Evolutionary conservation across 2,113 vertebrate species (phyloP).

Genomic region (Pseudonaja textilis): DNA sequence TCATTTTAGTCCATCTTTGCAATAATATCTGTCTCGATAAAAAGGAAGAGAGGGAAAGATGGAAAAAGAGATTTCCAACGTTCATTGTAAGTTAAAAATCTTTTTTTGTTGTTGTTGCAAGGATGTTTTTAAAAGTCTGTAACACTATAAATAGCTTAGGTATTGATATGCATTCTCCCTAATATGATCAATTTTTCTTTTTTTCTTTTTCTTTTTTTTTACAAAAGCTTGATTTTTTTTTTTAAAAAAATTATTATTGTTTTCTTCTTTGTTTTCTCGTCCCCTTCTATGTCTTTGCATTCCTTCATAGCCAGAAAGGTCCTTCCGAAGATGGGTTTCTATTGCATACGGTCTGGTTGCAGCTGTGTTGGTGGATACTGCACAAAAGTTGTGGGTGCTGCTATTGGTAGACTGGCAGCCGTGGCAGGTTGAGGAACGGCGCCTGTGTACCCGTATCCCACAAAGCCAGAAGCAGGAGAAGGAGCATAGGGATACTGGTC

Average conservation of each 20-base stretch:
- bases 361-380: constrained; percentile 90
- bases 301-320: constrained; percentile 25
- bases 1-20: constrained; percentile 39
- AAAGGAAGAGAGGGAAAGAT: not conserved
- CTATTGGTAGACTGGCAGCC: constrained; percentile 60
- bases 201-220: not conserved
- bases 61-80: constrained; percentile 46
- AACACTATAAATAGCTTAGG: constrained; percentile 68
- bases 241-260: not conserved
- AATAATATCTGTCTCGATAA: constrained; percentile 43
- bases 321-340: constrained; percentile 40
- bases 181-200: constrained; percentile 19
- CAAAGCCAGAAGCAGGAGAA: constrained; percentile 79
- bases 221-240: not conserved
- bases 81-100: constrained; percentile 44
- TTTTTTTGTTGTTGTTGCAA: constrained; percentile 35
- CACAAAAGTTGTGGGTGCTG: constrained; percentile 74
- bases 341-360: constrained; percentile 91
- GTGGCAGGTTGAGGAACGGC: constrained; percentile 72
- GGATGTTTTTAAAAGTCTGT: constrained; percentile 27
- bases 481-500: constrained; percentile 92
- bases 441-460: constrained; percentile 83
- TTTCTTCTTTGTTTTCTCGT: constrained; percentile 4
- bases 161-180: constrained; percentile 56
- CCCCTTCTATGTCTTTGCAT: constrained; percentile 19